These are phyloP conservation scores for Neodiprion fabricii DNA, from an alignment of 1,140 invertebrate genomes.

Conservation along the genomic window DNA sequence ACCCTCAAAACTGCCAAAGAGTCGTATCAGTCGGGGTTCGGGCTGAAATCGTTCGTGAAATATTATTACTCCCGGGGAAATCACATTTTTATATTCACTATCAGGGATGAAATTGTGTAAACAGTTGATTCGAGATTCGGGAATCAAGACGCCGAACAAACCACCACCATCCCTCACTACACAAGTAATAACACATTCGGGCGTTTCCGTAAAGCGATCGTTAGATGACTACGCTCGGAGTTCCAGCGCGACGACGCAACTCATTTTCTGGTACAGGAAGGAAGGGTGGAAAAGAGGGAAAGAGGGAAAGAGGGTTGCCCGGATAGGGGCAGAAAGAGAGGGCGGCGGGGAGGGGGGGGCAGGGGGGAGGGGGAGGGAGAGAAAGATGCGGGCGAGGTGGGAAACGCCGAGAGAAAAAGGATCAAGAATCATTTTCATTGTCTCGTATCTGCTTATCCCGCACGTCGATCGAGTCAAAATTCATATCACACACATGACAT, in stretches of 20 bases:
- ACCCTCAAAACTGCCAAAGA: no score
- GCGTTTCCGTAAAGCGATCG: slow-evolving; percentile 53
- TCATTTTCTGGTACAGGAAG: slow-evolving; percentile 8
- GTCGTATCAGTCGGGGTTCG: slow-evolving; percentile 6
- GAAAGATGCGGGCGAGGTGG: background rate
- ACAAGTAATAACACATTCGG: slow-evolving; percentile 42
- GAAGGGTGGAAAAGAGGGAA: background rate
- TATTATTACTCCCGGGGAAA: slow-evolving; percentile 26
- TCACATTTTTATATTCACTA: slow-evolving; percentile 38
- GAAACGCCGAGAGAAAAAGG: background rate
- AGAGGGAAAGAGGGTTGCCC: background rate
- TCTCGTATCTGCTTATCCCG: no score
- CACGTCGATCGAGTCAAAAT: no score
- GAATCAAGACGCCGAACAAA: background rate
- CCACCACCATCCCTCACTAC: slow-evolving; percentile 27
- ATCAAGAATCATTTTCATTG: background rate
- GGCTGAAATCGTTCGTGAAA: slow-evolving; percentile 24
- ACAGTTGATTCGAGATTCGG: slow-evolving; percentile 38
- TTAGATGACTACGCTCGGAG: slow-evolving; percentile 37
- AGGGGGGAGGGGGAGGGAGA: background rate
- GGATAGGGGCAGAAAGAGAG: background rate
- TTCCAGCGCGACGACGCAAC: slow-evolving; percentile 17
- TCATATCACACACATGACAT: no score
- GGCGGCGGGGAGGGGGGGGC: background rate
- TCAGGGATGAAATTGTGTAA: slow-evolving; percentile 37